Evolutionary conservation across 1,140 invertebrate species (phyloP).

Genomic region (Thalassaphorura encarpata): DNA sequence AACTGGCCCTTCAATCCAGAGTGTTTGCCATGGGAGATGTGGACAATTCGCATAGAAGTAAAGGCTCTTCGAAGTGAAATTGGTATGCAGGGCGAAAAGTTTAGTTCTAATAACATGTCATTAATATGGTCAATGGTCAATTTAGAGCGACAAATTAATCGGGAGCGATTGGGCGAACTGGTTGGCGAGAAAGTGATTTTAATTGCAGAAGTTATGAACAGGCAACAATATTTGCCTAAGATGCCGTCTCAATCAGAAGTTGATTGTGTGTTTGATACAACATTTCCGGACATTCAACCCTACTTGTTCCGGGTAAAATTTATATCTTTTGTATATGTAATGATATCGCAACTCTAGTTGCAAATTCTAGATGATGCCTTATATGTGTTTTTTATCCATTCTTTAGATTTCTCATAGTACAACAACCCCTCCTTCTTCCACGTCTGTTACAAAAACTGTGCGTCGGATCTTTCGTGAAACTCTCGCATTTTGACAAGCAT

Average conservation of each 20-base stretch:
- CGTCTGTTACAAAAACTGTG: constrained; percentile 28
- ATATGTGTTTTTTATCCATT: not conserved
- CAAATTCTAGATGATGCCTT: not conserved
- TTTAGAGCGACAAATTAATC: constrained; percentile 67
- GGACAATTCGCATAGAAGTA: constrained; percentile 83
- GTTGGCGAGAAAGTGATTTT: constrained; percentile 86
- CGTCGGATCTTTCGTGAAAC: constrained; percentile 29
- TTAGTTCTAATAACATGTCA: not conserved
- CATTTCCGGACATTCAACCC: constrained; percentile 83
- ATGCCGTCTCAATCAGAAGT: constrained; percentile 85
- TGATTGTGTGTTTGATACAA: constrained; percentile 88
- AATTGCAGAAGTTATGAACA: constrained; percentile 89
- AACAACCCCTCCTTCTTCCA: constrained; percentile 26
- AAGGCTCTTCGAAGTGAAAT: constrained; percentile 75
- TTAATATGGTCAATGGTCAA: not conserved
- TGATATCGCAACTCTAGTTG: not conserved
- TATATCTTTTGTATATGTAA: not conserved
- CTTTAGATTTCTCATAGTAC: constrained; percentile 28
- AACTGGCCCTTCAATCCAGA: constrained; percentile 80
- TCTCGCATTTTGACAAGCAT: constrained; percentile 28
- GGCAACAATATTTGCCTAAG: constrained; percentile 89
- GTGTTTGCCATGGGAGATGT: constrained; percentile 93
- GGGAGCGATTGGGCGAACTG: constrained; percentile 82
- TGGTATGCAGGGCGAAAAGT: constrained; percentile 37
- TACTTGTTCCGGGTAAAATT: constrained; percentile 80